Evolutionary conservation across 2,888 invertebrate genomes (phyloP).

Genomic region (Pristionchus japonicus): DNA sequence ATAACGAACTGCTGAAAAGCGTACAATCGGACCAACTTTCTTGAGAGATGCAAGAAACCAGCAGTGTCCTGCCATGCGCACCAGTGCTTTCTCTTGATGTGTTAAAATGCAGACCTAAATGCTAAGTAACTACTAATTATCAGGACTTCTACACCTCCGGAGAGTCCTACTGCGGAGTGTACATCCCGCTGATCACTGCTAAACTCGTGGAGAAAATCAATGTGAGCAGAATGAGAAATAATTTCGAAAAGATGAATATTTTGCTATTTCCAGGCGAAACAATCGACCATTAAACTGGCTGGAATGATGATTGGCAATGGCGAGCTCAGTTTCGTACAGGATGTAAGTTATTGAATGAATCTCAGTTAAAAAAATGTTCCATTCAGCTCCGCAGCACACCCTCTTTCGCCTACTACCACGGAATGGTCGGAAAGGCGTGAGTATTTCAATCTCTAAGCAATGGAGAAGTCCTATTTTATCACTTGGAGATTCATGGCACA

Average conservation of each 20-base stretch:
- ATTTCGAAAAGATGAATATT: background rate
- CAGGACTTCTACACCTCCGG: conserved; percentile 71
- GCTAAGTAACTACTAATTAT: background rate
- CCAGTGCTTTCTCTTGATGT: too few relatives aligned
- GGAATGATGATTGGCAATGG: conserved; percentile 71
- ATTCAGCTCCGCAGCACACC: conserved; percentile 58
- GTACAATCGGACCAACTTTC: too few relatives aligned
- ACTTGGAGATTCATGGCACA: background rate
- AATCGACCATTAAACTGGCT: conserved; percentile 62
- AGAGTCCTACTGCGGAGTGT: conserved; percentile 74
- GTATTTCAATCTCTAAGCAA: background rate
- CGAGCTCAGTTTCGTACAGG: conserved; percentile 53
- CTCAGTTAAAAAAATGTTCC: conserved; percentile 60
- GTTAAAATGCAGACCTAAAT: too few relatives aligned
- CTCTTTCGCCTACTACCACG: conserved; percentile 61
- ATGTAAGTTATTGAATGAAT: conserved; percentile 1
- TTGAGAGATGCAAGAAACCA: too few relatives aligned
- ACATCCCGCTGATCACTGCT: conserved; percentile 20
- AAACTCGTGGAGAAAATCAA: conserved; percentile 26
- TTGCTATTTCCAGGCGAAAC: conserved; percentile 40
- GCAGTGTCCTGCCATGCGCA: too few relatives aligned
- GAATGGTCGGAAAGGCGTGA: conserved; percentile 52
- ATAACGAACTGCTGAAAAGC: too few relatives aligned
- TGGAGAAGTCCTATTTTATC: background rate
- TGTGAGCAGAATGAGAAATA: background rate